Evolutionary conservation across 2,113 vertebrate species (phyloP), one percentile per base, ranked within the genome.

Genomic region (Elachura formosa): DNA sequence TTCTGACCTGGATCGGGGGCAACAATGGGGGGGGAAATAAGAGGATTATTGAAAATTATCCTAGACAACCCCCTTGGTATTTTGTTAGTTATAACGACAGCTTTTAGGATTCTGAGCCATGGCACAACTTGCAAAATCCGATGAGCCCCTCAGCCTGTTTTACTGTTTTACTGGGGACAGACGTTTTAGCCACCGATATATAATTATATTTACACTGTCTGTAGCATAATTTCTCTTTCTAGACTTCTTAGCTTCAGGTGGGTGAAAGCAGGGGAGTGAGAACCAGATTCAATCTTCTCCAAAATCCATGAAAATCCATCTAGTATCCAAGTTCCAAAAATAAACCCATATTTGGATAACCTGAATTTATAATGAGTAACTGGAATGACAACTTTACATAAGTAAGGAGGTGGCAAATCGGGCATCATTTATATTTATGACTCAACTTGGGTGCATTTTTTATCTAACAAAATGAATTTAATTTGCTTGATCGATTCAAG

Each of bases 341-440:
- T 74, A 95, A 94, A 83, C 17, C 75, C 84, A 78, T 64, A 92
- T 94, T 92, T 96, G 91, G 94, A 90, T 81, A 94, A 87, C 2
- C 11, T 84, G 83, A 76, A 85, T 76, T 76, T 77, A 48, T 63
- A 54, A 93, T 62, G 90, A 84, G 74, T 55, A 81, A 87, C 41
- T 45, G 69, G 74, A 92, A 64, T 43, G 38, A 61, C 86, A 91
- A 41, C 71, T 76, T 93, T 73, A 68, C 62, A 73, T 55, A 85
- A 88, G 52, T 56, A 40, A 81, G 33, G 67, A 91, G 88, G 51
- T 87, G 75, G 63, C 84, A 89, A 81, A 81, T 61, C 54, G 48
- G 31, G 12, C 38, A 43, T 69, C 19, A 63, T 79, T 93, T 84
- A 75, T 90, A 86, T 77, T 74, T 75, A 63, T 92, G 48, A 93